Evolutionary conservation across 2,888 invertebrate genomes (phyloP), one percentile per base, ranked within the genome.

Genomic region (Linnaemya vulpina): DNA sequence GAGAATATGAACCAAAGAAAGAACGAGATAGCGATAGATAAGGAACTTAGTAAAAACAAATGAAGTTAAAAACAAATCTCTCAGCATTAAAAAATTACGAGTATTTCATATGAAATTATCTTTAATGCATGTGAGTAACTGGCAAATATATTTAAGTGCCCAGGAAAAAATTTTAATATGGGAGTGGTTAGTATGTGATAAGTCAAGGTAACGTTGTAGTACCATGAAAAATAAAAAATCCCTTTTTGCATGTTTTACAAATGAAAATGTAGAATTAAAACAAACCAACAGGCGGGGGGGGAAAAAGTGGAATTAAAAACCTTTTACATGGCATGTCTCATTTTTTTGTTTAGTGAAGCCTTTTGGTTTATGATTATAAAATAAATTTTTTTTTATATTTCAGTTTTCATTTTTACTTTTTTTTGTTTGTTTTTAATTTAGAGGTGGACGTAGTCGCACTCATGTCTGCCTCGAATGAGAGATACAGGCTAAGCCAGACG

Each of bases 181-280:
- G 85, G 85, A 79, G 85, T 85, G 85, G 85, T 79, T n/a, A 75
- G 53, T 79, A 75, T 82, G 82, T 82, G 85, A 85, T 82, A 85
- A 85, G 85, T 85, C 85, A 85, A 85, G 85, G 85, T 85, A 82
- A 82, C 76, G 65, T 83, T 74, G 67, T 74, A 58, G 22, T 65
- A 46, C 55, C 46, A 40, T 8, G 13, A 60, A n/a, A 62, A 20
- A 30, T 30, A 60, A 49, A 58, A 79, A 49, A 49, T 49, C 78
- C 82, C 82, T 78, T 80, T 84, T 84, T 74, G 83, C 74, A 79
- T 79, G 79, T 63, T 82, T 76, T 53, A 38, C 60, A 79, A 70
- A 79, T 70, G 70, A 76, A 76, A 82, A 22, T 8, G 15, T 60
- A 71, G 60, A 58, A 46, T 15, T 51, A 51, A 51, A 75, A 65